phyloP scores from a whole-genome alignment of 2,888 invertebrate species.

The Mythimna lalbum region DNA sequence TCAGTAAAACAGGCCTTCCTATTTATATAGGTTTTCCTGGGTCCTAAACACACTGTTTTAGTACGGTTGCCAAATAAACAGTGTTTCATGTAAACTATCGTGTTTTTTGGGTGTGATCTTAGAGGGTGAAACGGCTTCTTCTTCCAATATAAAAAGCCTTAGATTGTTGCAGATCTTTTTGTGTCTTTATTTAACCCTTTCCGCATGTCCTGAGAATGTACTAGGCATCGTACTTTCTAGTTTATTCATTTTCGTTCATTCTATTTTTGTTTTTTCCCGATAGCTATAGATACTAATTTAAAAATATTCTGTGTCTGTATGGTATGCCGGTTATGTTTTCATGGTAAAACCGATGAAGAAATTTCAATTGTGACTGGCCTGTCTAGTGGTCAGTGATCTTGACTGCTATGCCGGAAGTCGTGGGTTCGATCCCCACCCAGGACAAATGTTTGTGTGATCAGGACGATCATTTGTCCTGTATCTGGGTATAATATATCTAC shows the following conservation, averaged over 20 bases:
- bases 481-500: too few relatives aligned
- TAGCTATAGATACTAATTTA: neutral
- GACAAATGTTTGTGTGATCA: too few relatives aligned
- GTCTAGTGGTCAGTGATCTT: too few relatives aligned
- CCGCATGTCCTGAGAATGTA: neutral
- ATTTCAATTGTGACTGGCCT: neutral
- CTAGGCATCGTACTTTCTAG: neutral
- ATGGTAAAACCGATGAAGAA: neutral
- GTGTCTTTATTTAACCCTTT: neutral
- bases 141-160: neutral
- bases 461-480: too few relatives aligned
- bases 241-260: neutral
- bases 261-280: neutral
- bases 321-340: neutral
- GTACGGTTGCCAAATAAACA: slow-evolving; percentile 35
- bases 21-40: slow-evolving; percentile 6
- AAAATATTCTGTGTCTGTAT: neutral
- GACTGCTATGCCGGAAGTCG: too few relatives aligned
- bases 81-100: slow-evolving; percentile 21
- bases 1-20: neutral
- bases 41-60: slow-evolving; percentile 37
- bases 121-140: slow-evolving; percentile 34
- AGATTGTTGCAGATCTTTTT: neutral
- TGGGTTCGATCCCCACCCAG: too few relatives aligned
- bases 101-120: slow-evolving; percentile 15